Conservation (phyloP, 2,113 vertebrate species). For the Erinaceus europaeus region DNA sequence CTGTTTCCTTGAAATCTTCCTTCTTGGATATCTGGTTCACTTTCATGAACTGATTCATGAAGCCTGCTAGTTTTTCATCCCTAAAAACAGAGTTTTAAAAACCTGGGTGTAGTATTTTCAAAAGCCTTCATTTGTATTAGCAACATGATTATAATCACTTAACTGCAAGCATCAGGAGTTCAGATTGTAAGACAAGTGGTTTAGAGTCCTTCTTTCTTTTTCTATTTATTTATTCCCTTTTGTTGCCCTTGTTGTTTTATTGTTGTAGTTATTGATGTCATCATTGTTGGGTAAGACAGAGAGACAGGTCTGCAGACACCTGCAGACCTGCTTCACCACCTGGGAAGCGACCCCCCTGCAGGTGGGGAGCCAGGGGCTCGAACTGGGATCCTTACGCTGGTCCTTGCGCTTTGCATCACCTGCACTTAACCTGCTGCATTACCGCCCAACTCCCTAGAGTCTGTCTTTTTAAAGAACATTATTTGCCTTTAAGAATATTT, state of each 20-base stretch:
- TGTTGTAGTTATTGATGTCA: no score
- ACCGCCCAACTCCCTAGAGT: not conserved
- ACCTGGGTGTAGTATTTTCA: not conserved
- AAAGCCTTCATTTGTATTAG: not conserved
- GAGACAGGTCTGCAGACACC: no score
- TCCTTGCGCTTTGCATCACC: no score
- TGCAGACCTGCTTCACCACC: no score
- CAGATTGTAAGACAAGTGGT: conserved; percentile 8
- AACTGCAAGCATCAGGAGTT: not conserved
- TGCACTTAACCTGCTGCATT: no score
- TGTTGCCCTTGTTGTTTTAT: no score
- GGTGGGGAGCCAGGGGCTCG: no score
- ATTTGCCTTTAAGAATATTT: conserved; percentile 4
- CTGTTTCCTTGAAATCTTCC: not conserved
- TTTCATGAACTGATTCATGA: not conserved
- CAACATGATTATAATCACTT: not conserved
- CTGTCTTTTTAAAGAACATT: not conserved
- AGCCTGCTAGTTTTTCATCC: not conserved
- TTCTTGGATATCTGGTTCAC: not conserved
- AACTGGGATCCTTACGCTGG: no score
- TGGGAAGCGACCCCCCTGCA: no score
- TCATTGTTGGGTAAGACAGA: no score
- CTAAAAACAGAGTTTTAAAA: not conserved
- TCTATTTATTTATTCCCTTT: no score
- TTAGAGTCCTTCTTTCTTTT: no score